Evolutionary conservation across 2,113 vertebrate species (phyloP).

Genomic region (Oryctolagus cuniculus): DNA sequence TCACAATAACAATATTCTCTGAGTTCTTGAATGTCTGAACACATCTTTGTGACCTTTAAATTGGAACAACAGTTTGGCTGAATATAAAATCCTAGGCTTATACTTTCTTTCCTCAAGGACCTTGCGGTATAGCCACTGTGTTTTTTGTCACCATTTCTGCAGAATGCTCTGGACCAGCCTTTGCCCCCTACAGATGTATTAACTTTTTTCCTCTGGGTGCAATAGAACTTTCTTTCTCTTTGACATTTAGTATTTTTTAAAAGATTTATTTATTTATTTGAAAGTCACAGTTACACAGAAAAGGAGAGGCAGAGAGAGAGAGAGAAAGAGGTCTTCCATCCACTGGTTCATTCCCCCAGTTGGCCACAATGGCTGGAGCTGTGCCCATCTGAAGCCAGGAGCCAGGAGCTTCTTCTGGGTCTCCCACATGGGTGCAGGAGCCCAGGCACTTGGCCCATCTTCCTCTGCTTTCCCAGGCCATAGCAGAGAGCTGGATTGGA

Average conservation of each 20-base stretch:
- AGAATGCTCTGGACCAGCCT: not conserved
- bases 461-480: too few species aligned
- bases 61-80: not conserved
- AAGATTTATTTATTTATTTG: too few species aligned
- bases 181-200: not conserved
- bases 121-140: not conserved
- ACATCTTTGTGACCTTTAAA: not conserved
- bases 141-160: not conserved
- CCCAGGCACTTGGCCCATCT: too few species aligned
- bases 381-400: too few species aligned
- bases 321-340: too few species aligned
- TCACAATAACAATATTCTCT: not conserved
- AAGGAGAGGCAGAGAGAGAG: too few species aligned
- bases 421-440: too few species aligned
- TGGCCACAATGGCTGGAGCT: too few species aligned
- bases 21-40: not conserved
- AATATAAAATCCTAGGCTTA: slow-evolving; percentile 4
- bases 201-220: not conserved
- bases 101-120: not conserved
- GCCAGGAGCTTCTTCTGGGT: too few species aligned
- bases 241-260: not conserved
- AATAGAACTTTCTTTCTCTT: not conserved
- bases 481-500: too few species aligned
- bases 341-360: too few species aligned
- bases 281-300: too few species aligned